Conservation (phyloP, 2,113 vertebrate species). For the Stictonetta naevosa region DNA sequence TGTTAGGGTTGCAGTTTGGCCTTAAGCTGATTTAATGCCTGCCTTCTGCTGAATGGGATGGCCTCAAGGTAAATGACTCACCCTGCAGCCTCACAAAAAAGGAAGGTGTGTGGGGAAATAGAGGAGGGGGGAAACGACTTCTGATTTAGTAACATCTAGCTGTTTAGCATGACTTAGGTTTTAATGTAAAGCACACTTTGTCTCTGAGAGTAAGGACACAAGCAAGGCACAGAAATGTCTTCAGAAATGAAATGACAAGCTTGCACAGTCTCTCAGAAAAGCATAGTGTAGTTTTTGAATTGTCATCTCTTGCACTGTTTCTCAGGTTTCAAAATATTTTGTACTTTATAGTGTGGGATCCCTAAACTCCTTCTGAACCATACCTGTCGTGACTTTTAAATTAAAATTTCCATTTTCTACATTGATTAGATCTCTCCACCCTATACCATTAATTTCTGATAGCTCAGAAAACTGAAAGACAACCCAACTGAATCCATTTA, state of each 20-base stretch:
- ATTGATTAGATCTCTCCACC: not conserved
- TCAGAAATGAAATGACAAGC: not conserved
- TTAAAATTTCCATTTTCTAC: not conserved
- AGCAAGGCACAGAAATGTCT: not conserved
- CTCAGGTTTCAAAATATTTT: not conserved
- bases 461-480: not conserved
- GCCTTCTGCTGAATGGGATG: not conserved
- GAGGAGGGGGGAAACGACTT: not conserved
- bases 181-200: not conserved
- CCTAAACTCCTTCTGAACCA: not conserved
- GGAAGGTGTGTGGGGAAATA: accelerated
- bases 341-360: not conserved
- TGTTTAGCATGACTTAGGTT: not conserved
- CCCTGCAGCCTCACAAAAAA: not conserved
- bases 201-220: not conserved
- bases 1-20: not conserved
- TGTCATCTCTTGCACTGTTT: not conserved
- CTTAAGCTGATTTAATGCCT: not conserved
- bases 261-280: not conserved
- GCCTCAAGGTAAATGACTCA: not conserved
- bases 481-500: not conserved
- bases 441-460: not conserved
- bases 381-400: conserved; percentile 24
- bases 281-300: not conserved
- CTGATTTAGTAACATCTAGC: not conserved